These are phyloP conservation scores for Avahi laniger DNA, from an alignment of 2,797 vertebrate genomes.

Conservation along the genomic window DNA sequence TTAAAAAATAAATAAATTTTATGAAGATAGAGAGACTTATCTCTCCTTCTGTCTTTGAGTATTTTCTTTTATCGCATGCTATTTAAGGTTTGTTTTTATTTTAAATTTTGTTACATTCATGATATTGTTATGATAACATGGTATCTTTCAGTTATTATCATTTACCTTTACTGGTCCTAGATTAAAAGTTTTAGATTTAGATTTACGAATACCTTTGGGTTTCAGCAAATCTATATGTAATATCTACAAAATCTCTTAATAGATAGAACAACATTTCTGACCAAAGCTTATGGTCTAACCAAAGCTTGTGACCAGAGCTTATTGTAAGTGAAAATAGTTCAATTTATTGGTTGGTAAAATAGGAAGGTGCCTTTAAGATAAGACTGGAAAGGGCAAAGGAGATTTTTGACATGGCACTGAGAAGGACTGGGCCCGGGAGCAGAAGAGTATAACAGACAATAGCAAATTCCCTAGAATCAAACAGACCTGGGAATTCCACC, in stretches of 20 bases:
- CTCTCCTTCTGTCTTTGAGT: background rate
- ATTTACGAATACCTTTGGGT: background rate
- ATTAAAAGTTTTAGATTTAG: background rate
- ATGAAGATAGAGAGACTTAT: background rate
- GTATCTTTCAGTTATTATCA: background rate
- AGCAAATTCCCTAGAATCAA: background rate
- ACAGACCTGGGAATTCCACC: background rate
- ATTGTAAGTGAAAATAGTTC: background rate
- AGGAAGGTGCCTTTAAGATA: background rate
- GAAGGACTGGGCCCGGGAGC: background rate
- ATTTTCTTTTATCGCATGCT: background rate
- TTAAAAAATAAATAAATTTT: background rate
- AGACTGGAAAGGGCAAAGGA: no score
- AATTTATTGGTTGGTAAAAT: background rate
- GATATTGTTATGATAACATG: background rate
- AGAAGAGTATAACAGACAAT: fast-evolving
- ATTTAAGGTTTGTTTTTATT: background rate
- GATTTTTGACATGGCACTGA: background rate
- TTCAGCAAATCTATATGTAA: background rate
- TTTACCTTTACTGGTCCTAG: background rate
- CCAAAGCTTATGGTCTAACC: background rate
- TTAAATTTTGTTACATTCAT: background rate
- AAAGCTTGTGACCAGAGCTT: background rate
- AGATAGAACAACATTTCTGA: background rate
- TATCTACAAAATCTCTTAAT: background rate